These are phyloP conservation scores for Lutjanus erythropterus DNA, from an alignment of 2,113 vertebrate genomes.

Conservation along the genomic window DNA sequence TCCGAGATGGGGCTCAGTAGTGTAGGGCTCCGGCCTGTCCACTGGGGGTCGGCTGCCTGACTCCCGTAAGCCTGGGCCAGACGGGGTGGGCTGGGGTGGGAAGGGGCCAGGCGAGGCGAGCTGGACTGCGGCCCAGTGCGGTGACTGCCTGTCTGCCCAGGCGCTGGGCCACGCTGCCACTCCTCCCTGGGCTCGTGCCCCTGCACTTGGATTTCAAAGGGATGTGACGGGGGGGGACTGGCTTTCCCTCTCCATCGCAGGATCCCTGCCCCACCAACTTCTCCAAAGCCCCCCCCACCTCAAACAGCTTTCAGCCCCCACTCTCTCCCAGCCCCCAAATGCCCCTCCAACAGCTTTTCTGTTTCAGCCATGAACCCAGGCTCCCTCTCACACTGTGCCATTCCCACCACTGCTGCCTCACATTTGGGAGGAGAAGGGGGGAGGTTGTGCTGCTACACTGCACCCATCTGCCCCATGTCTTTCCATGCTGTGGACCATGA, in stretches of 20 bases:
- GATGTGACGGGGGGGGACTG: slow-evolving; percentile 79
- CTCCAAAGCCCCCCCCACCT: slow-evolving; percentile 41
- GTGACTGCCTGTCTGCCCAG: slow-evolving; percentile 88
- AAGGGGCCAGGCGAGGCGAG: slow-evolving; percentile 76
- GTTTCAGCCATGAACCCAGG: slow-evolving; percentile 76
- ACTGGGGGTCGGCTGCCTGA: slow-evolving; percentile 84
- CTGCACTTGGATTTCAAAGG: slow-evolving; percentile 87
- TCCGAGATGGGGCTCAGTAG: slow-evolving; percentile 53
- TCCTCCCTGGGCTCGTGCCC: slow-evolving; percentile 86
- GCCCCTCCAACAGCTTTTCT: slow-evolving; percentile 80
- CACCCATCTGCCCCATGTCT: slow-evolving; percentile 88
- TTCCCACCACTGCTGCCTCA: slow-evolving; percentile 83
- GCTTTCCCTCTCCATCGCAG: slow-evolving; percentile 77
- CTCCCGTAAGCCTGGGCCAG: slow-evolving; percentile 81
- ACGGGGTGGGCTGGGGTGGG: slow-evolving; percentile 81
- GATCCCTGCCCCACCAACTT: slow-evolving; percentile 70
- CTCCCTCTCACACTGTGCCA: slow-evolving; percentile 80
- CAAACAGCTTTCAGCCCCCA: slow-evolving; percentile 71
- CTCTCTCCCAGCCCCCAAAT: slow-evolving; percentile 74
- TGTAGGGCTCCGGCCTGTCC: slow-evolving; percentile 81
- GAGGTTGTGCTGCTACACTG: slow-evolving; percentile 86
- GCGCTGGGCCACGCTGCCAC: slow-evolving; percentile 84
- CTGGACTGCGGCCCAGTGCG: slow-evolving; percentile 84
- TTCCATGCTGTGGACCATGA: slow-evolving; percentile 88
- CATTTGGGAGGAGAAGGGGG: slow-evolving; percentile 77